Percentiles rank a stretch among this genome's conserved stretches.
phyloP scores from a whole-genome alignment of 1,140 invertebrate species.

The Dreissena rostriformis region DNA sequence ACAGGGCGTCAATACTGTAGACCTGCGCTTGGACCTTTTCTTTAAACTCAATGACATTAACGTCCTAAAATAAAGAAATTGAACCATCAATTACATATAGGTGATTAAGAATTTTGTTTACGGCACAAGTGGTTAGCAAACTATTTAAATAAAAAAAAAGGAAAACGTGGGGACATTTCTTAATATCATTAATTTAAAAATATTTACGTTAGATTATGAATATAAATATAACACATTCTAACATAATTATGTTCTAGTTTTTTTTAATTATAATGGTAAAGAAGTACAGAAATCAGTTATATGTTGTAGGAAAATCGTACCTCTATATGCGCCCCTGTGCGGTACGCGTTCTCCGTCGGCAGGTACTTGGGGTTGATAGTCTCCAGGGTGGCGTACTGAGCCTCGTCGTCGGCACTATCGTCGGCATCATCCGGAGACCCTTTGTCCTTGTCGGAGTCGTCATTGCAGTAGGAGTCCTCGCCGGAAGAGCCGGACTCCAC shows the following conservation, averaged over 20 bases:
- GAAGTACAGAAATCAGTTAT: too few species aligned
- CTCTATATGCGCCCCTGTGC: neutral
- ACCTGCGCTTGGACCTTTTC: conserved; percentile 26
- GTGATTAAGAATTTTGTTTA: too few species aligned
- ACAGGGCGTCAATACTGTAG: conserved; percentile 12
- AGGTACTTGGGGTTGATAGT: conserved; percentile 30
- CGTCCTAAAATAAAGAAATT: conserved; percentile 12
- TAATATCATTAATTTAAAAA: too few species aligned
- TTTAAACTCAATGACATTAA: conserved; percentile 45
- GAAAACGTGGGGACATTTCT: too few species aligned
- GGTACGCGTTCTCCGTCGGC: neutral
- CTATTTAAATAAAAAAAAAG: too few species aligned
- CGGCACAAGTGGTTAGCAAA: too few species aligned
- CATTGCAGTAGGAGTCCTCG: conserved; percentile 36
- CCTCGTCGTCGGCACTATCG: neutral
- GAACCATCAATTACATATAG: neutral
- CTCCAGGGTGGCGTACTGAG: conserved; percentile 22
- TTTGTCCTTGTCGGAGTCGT: conserved; percentile 24
- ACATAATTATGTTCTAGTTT: too few species aligned
- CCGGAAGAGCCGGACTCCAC: conserved; percentile 17
- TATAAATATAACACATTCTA: too few species aligned
- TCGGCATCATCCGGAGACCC: neutral
- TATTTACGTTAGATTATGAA: too few species aligned
- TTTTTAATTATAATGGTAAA: too few species aligned
- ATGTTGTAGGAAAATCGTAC: neutral